phyloP scores from a whole-genome alignment of 2,797 vertebrate species.

The Micrastur ruficollis region DNA sequence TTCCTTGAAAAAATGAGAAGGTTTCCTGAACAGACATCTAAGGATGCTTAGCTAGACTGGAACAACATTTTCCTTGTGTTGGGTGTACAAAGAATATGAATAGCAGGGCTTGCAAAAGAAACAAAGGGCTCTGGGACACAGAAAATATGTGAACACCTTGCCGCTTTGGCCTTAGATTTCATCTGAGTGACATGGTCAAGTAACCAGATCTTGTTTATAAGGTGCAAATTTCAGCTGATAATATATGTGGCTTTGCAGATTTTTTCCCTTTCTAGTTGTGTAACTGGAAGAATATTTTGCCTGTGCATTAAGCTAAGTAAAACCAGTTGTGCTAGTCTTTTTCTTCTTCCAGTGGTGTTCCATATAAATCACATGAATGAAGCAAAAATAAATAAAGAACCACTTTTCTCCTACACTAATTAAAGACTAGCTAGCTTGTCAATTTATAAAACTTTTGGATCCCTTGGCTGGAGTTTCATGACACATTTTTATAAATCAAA shows the following conservation, averaged over 20 bases:
- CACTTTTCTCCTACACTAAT: constrained; percentile 64
- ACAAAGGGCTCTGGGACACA: neutral
- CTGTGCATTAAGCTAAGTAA: constrained; percentile 49
- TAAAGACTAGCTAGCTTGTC: constrained; percentile 61
- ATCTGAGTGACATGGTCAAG: constrained; percentile 16
- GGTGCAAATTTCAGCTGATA: constrained; percentile 45
- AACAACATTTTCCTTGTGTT: constrained; percentile 31
- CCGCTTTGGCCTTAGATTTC: constrained; percentile 12
- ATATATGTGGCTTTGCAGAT: constrained; percentile 47
- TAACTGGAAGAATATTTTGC: constrained; percentile 42
- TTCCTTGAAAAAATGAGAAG: constrained; percentile 20
- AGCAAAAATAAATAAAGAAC: constrained; percentile 62
- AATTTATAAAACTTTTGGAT: constrained; percentile 62
- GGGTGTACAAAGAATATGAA: neutral
- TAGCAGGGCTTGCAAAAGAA: constrained; percentile 2
- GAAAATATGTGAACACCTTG: constrained; percentile 26
- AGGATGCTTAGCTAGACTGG: neutral
- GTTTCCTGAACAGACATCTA: neutral
- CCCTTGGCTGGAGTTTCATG: constrained; percentile 40
- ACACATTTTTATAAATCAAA: constrained; percentile 61
- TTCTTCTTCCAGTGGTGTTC: constrained; percentile 22
- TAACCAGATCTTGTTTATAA: constrained; percentile 60
- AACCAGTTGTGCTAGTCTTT: constrained; percentile 51
- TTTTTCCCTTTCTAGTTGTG: constrained; percentile 18
- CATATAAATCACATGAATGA: constrained; percentile 41